Base-by-base conservation (phyloP, 2,888 invertebrate genomes). In the Oegoconia quadripuncta region DNA sequence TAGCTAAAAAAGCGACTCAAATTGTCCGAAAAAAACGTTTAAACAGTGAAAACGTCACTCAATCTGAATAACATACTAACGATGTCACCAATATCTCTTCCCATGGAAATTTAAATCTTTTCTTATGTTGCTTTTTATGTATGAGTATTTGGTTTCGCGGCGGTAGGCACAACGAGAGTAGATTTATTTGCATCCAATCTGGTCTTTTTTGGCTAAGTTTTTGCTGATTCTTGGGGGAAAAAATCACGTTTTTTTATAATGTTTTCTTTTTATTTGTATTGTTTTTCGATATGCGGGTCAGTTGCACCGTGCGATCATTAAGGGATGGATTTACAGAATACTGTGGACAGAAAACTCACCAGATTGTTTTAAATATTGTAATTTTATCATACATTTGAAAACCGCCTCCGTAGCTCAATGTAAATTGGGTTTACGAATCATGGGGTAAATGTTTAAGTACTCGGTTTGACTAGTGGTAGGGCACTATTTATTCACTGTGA, bases 151-250 rank as follows among this genome's bases (percentile, higher is more conserved):
- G 17, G 20, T 29, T 34, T 34, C 33, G 5, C 16, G 16, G 69
- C 60, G 84, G 84, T 79, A 69, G 84, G 66, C 81, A 73, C 74
- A 75, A 68, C 70, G 78, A 69, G 58, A 53, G 56, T 64, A 64
- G 74, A 74, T 75, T 75, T 78, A 81, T 83, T 81, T 80, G 71
- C 80, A 81, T 81, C 65, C 61, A 60, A 70, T 68, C 63, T 64
- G 58, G 49, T 47, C 57, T 66, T 79, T 80, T 84, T 83, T 73
- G 59, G 55, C 52, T 52, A 51, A 41, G 60, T 77, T 80, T 81
- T 81, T 80, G 65, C 62, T 66, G 72, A 78, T 74, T n/a, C n/a
- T n/a, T 74, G 68, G 55, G 61, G 62, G 71, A 79, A 83, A 78
- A 77, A 67, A 60, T 50, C 45, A 46, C 54, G 5, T 63, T 65